Percentiles rank a stretch among this genome's conserved stretches.
These are phyloP conservation scores for Dicrurus megarhynchus DNA, from an alignment of 2,113 vertebrate genomes.

Conservation along the genomic window DNA sequence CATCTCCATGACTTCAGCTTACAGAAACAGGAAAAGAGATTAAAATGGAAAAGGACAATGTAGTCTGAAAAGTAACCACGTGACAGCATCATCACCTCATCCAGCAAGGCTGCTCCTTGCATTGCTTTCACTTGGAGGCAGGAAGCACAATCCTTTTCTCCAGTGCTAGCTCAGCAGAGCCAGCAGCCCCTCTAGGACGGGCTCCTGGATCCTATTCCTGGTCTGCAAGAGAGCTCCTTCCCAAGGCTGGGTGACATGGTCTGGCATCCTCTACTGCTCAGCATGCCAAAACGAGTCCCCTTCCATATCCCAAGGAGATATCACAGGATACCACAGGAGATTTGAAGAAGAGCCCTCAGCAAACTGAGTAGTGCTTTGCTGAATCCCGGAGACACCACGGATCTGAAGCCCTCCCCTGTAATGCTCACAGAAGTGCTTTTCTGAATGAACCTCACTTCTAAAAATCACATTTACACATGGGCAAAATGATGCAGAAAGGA, in stretches of 20 bases:
- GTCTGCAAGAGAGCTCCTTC: neutral
- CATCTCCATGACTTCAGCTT: neutral
- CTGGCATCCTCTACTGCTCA: neutral
- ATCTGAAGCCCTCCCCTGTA: neutral
- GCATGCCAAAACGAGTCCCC: neutral
- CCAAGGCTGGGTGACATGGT: neutral
- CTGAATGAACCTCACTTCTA: neutral
- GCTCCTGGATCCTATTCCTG: neutral
- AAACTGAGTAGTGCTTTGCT: neutral
- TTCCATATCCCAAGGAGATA: neutral
- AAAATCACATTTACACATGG: neutral
- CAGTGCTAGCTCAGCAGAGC: neutral
- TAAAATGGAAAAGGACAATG: constrained; percentile 31
- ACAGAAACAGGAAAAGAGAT: constrained; percentile 37
- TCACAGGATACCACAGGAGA: neutral
- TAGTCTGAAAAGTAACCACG: neutral
- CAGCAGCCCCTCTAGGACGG: neutral
- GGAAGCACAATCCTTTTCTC: neutral
- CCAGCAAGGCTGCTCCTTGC: neutral
- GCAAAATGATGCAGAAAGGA: constrained; percentile 11
- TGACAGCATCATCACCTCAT: neutral
- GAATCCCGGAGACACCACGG: neutral
- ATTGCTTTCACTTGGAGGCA: neutral
- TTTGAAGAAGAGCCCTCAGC: neutral
- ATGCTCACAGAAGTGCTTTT: neutral